Evolutionary conservation across 2,888 invertebrate species (phyloP).

Genomic region (Sialis fuliginosa): DNA sequence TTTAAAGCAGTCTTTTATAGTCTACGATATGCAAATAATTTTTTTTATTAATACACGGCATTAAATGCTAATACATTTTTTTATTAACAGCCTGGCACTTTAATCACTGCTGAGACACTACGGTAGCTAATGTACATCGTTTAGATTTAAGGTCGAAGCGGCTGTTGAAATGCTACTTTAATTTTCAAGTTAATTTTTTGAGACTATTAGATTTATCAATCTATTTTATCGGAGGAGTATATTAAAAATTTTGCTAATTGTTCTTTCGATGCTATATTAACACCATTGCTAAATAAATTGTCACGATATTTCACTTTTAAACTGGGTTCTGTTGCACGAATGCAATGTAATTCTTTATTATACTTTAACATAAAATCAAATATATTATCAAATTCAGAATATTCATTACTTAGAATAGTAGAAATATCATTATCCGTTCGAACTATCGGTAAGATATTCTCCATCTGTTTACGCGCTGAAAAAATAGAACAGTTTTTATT

Average conservation of each 20-base stretch:
- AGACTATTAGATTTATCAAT: conserved; percentile 5
- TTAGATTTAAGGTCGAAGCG: no score
- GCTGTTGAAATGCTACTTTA: no score
- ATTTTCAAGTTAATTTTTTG: no score
- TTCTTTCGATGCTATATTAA: conserved; percentile 30
- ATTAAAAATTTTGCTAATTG: conserved; percentile 39
- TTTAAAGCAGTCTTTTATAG: no score
- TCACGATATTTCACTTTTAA: conserved; percentile 35
- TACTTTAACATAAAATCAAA: conserved; percentile 53
- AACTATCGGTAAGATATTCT: conserved; percentile 38
- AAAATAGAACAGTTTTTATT: conserved; percentile 13
- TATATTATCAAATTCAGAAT: conserved; percentile 31
- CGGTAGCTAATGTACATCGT: no score
- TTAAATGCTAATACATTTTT: no score
- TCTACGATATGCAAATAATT: no score
- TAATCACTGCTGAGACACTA: no score
- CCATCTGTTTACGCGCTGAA: conserved; percentile 42
- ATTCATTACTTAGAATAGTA: conserved; percentile 26
- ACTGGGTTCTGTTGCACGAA: conserved; percentile 68
- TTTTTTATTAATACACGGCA: no score
- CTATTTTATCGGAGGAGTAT: conserved; percentile 18
- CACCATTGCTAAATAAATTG: conserved; percentile 16
- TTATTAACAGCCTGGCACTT: no score
- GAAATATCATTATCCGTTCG: conserved; percentile 45
- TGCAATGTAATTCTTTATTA: conserved; percentile 43